These are phyloP conservation scores for Oostethus manadensis DNA, from an alignment of 2,113 vertebrate species.

Conservation along the genomic window DNA sequence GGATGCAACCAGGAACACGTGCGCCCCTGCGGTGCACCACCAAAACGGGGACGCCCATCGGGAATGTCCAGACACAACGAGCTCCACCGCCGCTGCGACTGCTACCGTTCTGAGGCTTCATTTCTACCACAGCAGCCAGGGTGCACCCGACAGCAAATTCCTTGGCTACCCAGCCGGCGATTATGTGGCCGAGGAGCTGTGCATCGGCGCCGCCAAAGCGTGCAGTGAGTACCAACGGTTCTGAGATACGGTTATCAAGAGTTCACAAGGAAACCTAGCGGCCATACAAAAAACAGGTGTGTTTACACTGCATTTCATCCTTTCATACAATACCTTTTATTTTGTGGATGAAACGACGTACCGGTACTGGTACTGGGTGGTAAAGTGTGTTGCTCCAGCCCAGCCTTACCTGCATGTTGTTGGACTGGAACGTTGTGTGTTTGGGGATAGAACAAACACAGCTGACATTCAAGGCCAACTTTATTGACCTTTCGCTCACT, in stretches of 20 bases:
- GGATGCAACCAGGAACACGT: conserved; percentile 57
- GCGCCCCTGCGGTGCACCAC: conserved; percentile 52
- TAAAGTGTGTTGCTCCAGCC: neutral
- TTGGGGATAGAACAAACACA: conserved; percentile 54
- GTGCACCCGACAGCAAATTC: conserved; percentile 60
- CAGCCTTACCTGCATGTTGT: conserved; percentile 28
- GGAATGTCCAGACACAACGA: conserved; percentile 63
- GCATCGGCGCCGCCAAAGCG: conserved; percentile 82
- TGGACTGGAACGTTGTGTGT: conserved; percentile 26
- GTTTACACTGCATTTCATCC: conserved; percentile 16
- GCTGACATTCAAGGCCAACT: conserved; percentile 46
- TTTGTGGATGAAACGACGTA: neutral
- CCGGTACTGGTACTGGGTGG: no score
- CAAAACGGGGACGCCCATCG: conserved; percentile 72
- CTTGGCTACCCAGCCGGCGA: conserved; percentile 80
- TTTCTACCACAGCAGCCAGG: conserved; percentile 77
- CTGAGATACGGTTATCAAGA: conserved; percentile 44
- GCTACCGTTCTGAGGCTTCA: conserved; percentile 74
- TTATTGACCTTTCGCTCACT: conserved; percentile 29
- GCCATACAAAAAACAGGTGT: conserved; percentile 10
- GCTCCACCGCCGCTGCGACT: conserved; percentile 14
- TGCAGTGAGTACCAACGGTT: conserved; percentile 78
- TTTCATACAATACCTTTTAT: neutral
- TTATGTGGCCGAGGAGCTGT: conserved; percentile 88
- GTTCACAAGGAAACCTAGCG: conserved; percentile 24